Evolutionary conservation across 1,140 invertebrate genomes (phyloP), one percentile per base, ranked within the genome.

Genomic region (Helicorthomorpha holstii): DNA sequence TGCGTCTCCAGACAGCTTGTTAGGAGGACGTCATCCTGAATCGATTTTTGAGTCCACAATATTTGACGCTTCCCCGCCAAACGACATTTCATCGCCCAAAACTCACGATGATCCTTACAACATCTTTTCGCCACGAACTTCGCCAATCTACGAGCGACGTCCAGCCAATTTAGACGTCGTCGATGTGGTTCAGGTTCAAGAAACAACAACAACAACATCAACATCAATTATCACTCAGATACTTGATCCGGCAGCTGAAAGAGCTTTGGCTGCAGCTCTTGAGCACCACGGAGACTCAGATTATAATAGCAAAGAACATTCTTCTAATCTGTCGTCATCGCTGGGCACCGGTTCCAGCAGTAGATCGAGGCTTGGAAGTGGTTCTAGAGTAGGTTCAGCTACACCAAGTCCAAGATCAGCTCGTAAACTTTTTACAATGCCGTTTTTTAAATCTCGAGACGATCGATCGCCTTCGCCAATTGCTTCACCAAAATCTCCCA

Each of bases 251-350:
- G 29, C 29, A 49, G 58, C 46, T 22, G 54, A 25, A 61, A 62
- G 14, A 61, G 60, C 25, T 57, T 62, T 27, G 55, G 57, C 26
- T 14, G 14, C 38, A 3, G 27, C 27, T 4, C 61, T 57, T 29
- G n/a, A 34, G 19, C 49, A 29, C 47, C 48, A 27, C n/a, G 46
- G 42, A 29, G 34, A 34, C 43, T 53, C 51, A n/a, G 27, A n/a
- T n/a, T n/a, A n/a, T n/a, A n/a, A 46, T 42, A 49, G 47, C 34
- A 26, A 23, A 34, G 41, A 50, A 25, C 22, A 16, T 48, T 24
- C 19, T 25, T 21, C 19, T 25, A 3, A 47, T 19, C 2, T 2
- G n/a, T 16, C 25, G 26, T 25, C 51, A 26, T 19, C 3, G 34
- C 16, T 19, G 12, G 2, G 50, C 22, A 24, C 21, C 41, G 21